Evolutionary conservation across 2,797 vertebrate genomes (phyloP), one percentile per base, ranked within the genome.

Genomic region (Sebastes kiyomatsui): DNA sequence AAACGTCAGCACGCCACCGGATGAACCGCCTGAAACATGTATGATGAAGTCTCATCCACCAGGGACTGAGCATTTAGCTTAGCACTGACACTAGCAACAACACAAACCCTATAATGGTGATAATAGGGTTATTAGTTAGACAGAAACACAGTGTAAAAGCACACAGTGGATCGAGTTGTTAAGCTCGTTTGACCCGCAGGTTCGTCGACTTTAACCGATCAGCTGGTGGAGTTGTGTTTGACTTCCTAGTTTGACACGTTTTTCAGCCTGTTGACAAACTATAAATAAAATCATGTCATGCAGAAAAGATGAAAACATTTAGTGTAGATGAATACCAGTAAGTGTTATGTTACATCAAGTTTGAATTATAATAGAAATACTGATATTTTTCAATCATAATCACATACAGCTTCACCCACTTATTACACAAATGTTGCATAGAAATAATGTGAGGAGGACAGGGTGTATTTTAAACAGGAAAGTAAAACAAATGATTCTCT

Each of bases 1-100:
- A 81, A 81, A 94, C 95, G 95, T 96, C 96, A 95, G 69, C 76
- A 82, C 86, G 87, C 67, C 75, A 72, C 79, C 86, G 90, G 84
- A 88, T 82, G 89, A 75, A 56, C 71, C 64, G 80, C 46, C 56
- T 80, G 67, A 12, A 87, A 80, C 81, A 87, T 72, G 81, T 1
- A 73, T 81, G 72, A 65, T 55, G 35, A 38, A 38, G 58, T 35
- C 33, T 54, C 35, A 38, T 2, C 35, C 64, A 73, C 6, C 35
- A 11, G 65, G 7, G 27, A 12, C 7, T 23, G 23, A 11, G 28
- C 28, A 7, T 54, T 54, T 4, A 28, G 25, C 5, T 23, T 32
- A 59, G 30, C 11, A 1, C 13, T 25, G 14, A 67, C n/a, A 46
- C 16, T 20, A 0, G 3, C 4, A 2, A 9, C 6, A 20, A 9